Conservation (phyloP, 35 echinoderm and acorn worm species). For the Strongylocentrotus purpuratus region DNA sequence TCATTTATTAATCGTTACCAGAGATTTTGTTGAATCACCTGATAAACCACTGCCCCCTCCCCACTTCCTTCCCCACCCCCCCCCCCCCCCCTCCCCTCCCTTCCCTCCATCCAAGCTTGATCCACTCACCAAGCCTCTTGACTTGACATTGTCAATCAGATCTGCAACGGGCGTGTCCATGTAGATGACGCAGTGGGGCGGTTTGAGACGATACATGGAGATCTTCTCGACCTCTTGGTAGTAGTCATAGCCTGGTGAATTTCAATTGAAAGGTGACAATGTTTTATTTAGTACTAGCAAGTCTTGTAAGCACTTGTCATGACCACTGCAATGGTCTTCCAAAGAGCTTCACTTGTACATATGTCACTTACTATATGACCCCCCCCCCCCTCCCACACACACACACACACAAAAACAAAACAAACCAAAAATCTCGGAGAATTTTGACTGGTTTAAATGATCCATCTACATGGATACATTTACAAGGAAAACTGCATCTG, state of each 20-base stretch:
- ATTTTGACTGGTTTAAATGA: too few relatives aligned
- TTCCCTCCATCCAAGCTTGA: neutral
- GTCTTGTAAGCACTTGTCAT: neutral
- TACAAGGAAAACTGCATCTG: too few relatives aligned
- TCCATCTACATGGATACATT: too few relatives aligned
- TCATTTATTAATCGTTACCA: neutral
- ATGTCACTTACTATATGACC: too few relatives aligned
- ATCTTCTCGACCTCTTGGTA: conserved; percentile 81
- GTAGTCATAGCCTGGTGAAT: conserved; percentile 72
- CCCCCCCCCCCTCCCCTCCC: too few relatives aligned
- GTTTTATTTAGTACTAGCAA: neutral
- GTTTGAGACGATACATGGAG: conserved; percentile 68
- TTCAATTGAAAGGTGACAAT: neutral
- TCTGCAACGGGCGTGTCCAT: conserved; percentile 78
- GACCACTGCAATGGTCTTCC: neutral
- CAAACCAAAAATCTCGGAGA: too few relatives aligned
- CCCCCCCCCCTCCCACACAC: too few relatives aligned
- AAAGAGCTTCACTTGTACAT: too few relatives aligned
- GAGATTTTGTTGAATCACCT: neutral
- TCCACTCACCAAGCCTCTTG: conserved; percentile 77
- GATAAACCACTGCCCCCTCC: neutral
- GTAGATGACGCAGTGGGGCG: conserved; percentile 85
- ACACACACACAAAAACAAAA: too few relatives aligned
- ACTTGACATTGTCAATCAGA: conserved; percentile 69
- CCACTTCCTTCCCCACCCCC: too few relatives aligned